Conservation (phyloP, 2,888 invertebrate species). For the Lepidochrysops patricia region DNA sequence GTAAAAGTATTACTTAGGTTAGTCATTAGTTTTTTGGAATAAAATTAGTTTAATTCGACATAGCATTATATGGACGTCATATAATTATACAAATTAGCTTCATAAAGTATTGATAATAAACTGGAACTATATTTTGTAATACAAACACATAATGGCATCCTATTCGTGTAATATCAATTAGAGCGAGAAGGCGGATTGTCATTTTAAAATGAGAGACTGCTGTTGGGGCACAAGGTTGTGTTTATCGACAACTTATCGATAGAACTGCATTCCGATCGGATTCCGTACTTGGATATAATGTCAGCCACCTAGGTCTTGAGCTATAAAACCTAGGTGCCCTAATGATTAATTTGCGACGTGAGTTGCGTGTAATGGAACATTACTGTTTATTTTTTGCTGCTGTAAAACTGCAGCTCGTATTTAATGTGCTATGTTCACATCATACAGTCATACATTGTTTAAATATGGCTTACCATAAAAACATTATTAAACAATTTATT, state of each 20-base stretch:
- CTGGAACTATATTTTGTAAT: not conserved
- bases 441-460: not conserved
- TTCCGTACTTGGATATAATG: slow-evolving; percentile 12
- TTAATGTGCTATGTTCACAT: not conserved
- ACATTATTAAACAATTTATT: not conserved
- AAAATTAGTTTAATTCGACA: not conserved
- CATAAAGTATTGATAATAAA: not conserved
- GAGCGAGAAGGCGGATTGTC: not conserved
- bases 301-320: slow-evolving; percentile 11
- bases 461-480: not conserved
- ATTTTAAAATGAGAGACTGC: slow-evolving; percentile 7
- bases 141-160: not conserved
- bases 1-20: not conserved
- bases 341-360: slow-evolving; percentile 12
- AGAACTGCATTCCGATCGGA: slow-evolving; percentile 8
- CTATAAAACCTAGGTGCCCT: slow-evolving; percentile 11
- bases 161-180: not conserved
- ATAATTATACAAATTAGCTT: not conserved
- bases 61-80: not conserved
- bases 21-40: not conserved
- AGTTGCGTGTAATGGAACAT: slow-evolving; percentile 9
- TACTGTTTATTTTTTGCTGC: not conserved
- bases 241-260: slow-evolving; percentile 9
- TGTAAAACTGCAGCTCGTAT: not conserved
- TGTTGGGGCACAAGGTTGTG: slow-evolving; percentile 4